Evolutionary conservation across 2,888 invertebrate genomes (phyloP), one percentile per base, ranked within the genome.

Genomic region (Papilio protenor): DNA sequence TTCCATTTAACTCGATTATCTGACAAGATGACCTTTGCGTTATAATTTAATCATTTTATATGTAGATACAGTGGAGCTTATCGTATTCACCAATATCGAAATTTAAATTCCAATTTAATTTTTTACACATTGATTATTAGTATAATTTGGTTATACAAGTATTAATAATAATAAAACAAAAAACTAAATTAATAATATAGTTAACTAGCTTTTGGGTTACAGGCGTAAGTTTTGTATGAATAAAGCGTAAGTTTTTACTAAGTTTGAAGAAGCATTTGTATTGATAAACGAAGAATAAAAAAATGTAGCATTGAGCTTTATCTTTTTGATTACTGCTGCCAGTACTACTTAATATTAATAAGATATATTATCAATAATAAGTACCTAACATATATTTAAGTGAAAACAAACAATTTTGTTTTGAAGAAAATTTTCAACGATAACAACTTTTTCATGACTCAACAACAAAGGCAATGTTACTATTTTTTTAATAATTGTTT

Each of bases 311-410:
- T 21, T 52, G 40, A 57, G 21, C 57, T 70, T 70, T 76, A 59
- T 76, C 75, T 18, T 18, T 10, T 33, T 61, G 73, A 73, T 59
- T 64, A 74, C 18, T 74, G 73, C 59, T 74, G 49, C 49, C 61
- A 49, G 40, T 47, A 61, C 59, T 73, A 27, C n/a, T n/a, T n/a
- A n/a, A 27, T 27, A 27, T 2, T 27, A 27, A 1, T 27, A 27
- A 27, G 12, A 1, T 11, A 21, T 70, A 70, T 21, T 47, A 47
- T 27, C 2, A 71, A 0, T 71, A 23, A 47, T 49, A 70, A 21
- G 49, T 70, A 1, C 47, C 10, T 21, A 2, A 49, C 47, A 70
- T 12, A 21, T 70, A 23, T 14, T 49, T 49, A 27, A 14, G 49
- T 49, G 70, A 12, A 70, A 70, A 70, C 70, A 70, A 70, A 70